Conservation (phyloP, 2,797 vertebrate species). For the Pelobates cultripes region DNA sequence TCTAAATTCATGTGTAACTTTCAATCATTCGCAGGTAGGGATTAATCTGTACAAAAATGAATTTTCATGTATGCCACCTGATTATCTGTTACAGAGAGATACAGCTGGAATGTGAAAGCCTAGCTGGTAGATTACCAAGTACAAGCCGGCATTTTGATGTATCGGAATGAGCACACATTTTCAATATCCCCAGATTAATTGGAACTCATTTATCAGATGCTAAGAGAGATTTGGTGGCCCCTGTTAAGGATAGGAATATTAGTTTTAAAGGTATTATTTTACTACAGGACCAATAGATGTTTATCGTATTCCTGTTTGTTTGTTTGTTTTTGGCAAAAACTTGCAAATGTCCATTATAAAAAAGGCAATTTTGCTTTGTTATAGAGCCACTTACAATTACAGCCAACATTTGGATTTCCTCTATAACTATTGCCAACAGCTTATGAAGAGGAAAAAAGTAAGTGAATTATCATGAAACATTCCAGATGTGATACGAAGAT, state of each 20-base stretch:
- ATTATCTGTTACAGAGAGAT: background rate
- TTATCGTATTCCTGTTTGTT: background rate
- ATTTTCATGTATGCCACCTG: background rate
- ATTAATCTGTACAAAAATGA: background rate
- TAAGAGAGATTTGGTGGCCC: background rate
- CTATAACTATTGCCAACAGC: slow-evolving; percentile 28
- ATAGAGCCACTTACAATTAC: slow-evolving; percentile 26
- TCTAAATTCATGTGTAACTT: background rate
- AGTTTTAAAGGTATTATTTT: slow-evolving; percentile 6
- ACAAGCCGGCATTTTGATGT: background rate
- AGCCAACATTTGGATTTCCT: slow-evolving; percentile 43
- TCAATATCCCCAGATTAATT: background rate
- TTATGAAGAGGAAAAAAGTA: slow-evolving; percentile 13
- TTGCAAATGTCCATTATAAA: slow-evolving; percentile 3
- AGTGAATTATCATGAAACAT: slow-evolving; percentile 22
- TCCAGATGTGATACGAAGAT: slow-evolving; percentile 39
- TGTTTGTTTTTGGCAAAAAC: slow-evolving; percentile 17
- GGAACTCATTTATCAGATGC: background rate
- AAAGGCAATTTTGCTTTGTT: slow-evolving; percentile 16
- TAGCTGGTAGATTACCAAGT: background rate
- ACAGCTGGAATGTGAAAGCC: background rate
- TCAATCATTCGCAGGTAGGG: background rate
- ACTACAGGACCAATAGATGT: background rate
- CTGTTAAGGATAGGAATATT: background rate
- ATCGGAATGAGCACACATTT: background rate